Evolutionary conservation across 53 echinoderm and acorn worm species (phyloP).

Genomic region (Mesocentrotus franciscanus): DNA sequence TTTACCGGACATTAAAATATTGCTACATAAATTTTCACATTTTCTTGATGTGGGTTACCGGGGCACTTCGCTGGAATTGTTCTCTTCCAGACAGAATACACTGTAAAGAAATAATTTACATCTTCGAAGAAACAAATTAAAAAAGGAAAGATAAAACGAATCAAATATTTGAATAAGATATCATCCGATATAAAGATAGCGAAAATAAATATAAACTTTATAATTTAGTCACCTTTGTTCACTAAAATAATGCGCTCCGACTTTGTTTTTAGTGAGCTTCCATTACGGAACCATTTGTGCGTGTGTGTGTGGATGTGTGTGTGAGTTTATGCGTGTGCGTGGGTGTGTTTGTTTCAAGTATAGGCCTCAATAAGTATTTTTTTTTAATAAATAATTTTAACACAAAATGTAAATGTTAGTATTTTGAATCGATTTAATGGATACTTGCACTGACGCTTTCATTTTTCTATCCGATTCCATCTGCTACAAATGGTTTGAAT

Average conservation of each 20-base stretch:
- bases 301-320: too few species aligned
- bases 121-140: not conserved
- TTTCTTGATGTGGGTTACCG: not conserved
- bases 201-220: not conserved
- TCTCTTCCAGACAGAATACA: not conserved
- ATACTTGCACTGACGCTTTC: too few species aligned
- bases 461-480: too few species aligned
- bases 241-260: not conserved
- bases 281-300: too few species aligned
- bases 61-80: not conserved
- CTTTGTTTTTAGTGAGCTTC: not conserved
- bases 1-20: too few species aligned
- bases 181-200: not conserved
- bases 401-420: too few species aligned
- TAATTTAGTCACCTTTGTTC: conserved; percentile 8
- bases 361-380: too few species aligned
- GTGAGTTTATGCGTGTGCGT: too few species aligned
- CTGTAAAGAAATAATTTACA: not conserved
- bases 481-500: not conserved
- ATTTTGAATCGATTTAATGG: too few species aligned
- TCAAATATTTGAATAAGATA: conserved; percentile 29
- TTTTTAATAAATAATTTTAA: too few species aligned
- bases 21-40: not conserved
- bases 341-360: too few species aligned
- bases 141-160: not conserved